Evolutionary conservation across 2,888 invertebrate species (phyloP), one percentile per base, ranked within the genome.

Genomic region (Tachystola acroxantha): DNA sequence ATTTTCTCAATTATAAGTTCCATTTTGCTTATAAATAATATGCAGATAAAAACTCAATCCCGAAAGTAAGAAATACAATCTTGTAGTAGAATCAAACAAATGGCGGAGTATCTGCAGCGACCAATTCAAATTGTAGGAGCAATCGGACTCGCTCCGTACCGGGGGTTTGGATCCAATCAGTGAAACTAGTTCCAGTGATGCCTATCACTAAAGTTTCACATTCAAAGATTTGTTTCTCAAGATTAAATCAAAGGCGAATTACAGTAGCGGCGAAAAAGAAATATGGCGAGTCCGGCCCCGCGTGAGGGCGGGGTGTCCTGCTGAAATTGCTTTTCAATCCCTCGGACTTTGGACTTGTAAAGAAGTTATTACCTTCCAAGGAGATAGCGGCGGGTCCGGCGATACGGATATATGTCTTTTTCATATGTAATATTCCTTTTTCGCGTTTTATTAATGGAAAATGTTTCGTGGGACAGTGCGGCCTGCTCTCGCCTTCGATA

Each of bases 281-380:
- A 85, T 84, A 85, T 84, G 79, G 77, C 68, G 66, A 76, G 80
- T 75, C 78, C 81, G 80, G 79, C 73, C 75, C 78, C 66, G 73
- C 71, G 60, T 64, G 64, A 70, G 79, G 78, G 76, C 74, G 81
- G 82, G 85, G 85, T 84, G 87, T 84, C 82, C 79, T 78, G 75
- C 80, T 86, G 88, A 88, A 88, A 88, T 88, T 88, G 88, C 87
- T 88, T 88, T 87, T 85, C 88, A 88, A 88, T 88, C 88, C 88
- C 87, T 86, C 87, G 88, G 88, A 88, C 88, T 88, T 88, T 87
- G 86, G 88, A 88, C 88, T 88, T 88, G 88, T 88, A 88, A 88
- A 88, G 88, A 88, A 88, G 87, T 88, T 88, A 88, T 88, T 88
- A 88, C 88, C 88, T 88, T 85, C 84, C 77, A 68, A 77, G 77